Evolutionary conservation across 2,113 vertebrate genomes (phyloP), one percentile per base, ranked within the genome.

Genomic region (Heterotilapia buettikoferi): DNA sequence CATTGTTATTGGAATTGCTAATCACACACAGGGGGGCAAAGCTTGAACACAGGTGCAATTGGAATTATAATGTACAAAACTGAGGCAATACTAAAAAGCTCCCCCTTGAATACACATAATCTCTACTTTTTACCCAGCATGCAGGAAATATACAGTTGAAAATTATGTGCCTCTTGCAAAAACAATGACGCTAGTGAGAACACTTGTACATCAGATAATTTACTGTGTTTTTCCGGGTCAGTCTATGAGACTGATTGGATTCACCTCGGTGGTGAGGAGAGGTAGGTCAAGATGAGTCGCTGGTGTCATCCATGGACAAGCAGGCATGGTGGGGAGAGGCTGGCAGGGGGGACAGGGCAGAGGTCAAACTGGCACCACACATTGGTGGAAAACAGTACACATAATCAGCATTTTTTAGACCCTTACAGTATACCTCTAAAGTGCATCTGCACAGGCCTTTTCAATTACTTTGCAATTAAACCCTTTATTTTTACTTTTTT

Each of bases 1-100:
- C 86, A 9, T 18, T 14, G 68, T 76, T 29, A 68, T 79, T 88
- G 85, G 86, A 92, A 93, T 89, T 91, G 85, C 92, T 93, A 91
- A 93, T 93, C 14, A 9, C 83, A 86, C 90, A 90, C 90, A 13
- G n/a, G 90, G 84, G 92, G 61, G 81, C 80, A 10, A 71, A 82
- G 83, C 83, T 80, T 66, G 83, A 90, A 86, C 84, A 85, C 79
- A 87, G 88, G 86, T 94, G 87, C 92, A 85, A 88, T 31, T 85
- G 83, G 83, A 66, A 90, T 78, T 80, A 85, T 90, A 91, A 90
- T 89, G 91, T 43, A 66, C 50, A 56, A 79, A 80, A 26, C n/a
- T 53, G 86, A 87, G 43, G 59, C 50, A 38, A 82, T 57, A 84
- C 82, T 87, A 18, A 87, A 83, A 73, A 33, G 79, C 47, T 84